Conservation (phyloP, 2,888 invertebrate genomes). For the Clostera curtula region DNA sequence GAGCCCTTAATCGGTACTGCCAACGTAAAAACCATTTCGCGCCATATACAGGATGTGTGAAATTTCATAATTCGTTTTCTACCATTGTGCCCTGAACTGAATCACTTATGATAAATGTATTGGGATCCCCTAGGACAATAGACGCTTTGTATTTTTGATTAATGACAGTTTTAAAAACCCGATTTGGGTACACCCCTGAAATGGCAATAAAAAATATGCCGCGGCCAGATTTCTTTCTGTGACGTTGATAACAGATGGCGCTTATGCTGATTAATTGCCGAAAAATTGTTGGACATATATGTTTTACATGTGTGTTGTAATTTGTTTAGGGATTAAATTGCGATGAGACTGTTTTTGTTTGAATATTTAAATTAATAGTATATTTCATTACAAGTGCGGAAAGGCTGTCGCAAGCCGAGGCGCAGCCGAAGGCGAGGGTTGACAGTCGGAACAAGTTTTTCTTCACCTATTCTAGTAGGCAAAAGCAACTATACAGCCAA, state of each 20-base stretch:
- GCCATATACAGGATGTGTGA: slow-evolving; percentile 32
- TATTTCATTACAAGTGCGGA: too few species aligned
- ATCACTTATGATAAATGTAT: slow-evolving; percentile 62
- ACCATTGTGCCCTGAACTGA: slow-evolving; percentile 28
- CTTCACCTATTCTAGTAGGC: too few species aligned
- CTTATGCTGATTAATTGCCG: slow-evolving; percentile 23
- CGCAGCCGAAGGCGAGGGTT: too few species aligned
- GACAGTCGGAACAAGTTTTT: too few species aligned
- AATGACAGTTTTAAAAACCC: slow-evolving; percentile 41
- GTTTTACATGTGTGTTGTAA: slow-evolving; percentile 1
- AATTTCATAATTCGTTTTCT: slow-evolving; percentile 47
- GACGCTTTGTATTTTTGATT: slow-evolving; percentile 38
- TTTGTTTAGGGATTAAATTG: background rate
- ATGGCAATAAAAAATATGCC: slow-evolving; percentile 31
- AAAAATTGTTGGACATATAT: slow-evolving; percentile 4
- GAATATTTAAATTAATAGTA: too few species aligned
- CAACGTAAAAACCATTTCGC: slow-evolving; percentile 16
- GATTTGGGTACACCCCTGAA: slow-evolving; percentile 22
- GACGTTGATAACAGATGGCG: slow-evolving; percentile 25
- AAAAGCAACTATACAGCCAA: too few species aligned
- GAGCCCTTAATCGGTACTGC: slow-evolving; percentile 7
- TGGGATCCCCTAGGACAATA: slow-evolving; percentile 40
- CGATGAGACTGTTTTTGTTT: too few species aligned
- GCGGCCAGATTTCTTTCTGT: slow-evolving; percentile 24
- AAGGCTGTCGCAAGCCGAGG: too few species aligned